Evolutionary conservation across 2,113 vertebrate genomes (phyloP), one percentile per base, ranked within the genome.

Genomic region (Haplochromis vanheusdeni): DNA sequence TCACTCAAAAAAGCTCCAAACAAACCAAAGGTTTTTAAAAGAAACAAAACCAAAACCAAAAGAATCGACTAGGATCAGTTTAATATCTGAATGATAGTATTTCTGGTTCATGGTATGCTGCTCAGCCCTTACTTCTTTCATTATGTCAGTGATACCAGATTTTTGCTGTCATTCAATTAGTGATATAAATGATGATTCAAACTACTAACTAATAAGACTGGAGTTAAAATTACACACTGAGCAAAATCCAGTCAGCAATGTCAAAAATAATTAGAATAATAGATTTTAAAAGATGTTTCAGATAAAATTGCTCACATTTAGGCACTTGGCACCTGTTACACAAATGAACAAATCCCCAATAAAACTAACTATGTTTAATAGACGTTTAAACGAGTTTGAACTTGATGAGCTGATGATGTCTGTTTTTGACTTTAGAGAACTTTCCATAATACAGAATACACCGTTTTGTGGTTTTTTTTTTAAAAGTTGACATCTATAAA

Each of bases 211-310:
- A 26, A 45, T 28, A 23, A 23, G 16, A n/a, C 10, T 58, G 0
- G 12, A 77, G 42, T 3, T 11, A 26, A 47, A 70, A 45, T 19
- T 10, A 14, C 6, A 13, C 47, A 26, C 28, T 11, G 26, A 4
- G n/a, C 3, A 4, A 82, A 65, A 65, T 65, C 60, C 33, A 21
- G 31, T n/a, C 8, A 52, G 17, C 35, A 47, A 47, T 73, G 8
- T 11, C 14, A 7, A 33, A 84, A 47, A 42, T 13, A 28, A 28
- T 47, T 40, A 1, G 58, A 19, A 62, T 33, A 62, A 33, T 6
- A 9, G 8, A 21, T 37, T 58, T 8, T n/a, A 54, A 60, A 26
- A 23, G 7, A 10, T 0, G 0, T 26, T 3, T 56, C 2, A 21
- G 21, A 58, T 8, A 6, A 14, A 40, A 42, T 23, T 49, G 35